Conservation (phyloP, 2,113 vertebrate species). For the Dasyprocta punctata region DNA sequence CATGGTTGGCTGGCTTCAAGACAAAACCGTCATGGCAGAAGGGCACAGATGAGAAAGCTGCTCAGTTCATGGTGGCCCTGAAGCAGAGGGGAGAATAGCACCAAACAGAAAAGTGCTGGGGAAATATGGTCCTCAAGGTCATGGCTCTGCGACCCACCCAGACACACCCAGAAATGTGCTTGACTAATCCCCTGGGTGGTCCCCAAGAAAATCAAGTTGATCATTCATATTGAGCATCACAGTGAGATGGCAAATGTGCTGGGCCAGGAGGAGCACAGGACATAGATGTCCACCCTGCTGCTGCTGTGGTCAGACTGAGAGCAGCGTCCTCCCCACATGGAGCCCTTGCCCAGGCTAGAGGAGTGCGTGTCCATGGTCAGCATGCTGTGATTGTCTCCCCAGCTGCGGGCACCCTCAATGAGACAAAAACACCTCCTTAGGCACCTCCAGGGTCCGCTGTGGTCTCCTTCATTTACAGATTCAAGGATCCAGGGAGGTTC, state of each 20-base stretch:
- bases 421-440: background rate
- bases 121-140: background rate
- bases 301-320: rapidly evolving
- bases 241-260: background rate
- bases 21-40: background rate
- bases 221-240: background rate
- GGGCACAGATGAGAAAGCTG: background rate
- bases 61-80: background rate
- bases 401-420: too few relatives aligned
- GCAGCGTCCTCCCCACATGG: rapidly evolving
- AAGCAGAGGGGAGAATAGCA: background rate
- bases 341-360: background rate
- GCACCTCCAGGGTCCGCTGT: background rate
- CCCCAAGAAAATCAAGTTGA: background rate
- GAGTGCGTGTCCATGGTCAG: background rate
- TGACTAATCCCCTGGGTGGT: background rate
- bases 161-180: background rate
- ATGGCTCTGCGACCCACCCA: background rate
- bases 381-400: rapidly evolving
- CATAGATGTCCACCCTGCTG: background rate
- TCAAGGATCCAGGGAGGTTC: slow-evolving; percentile 53
- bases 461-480: slow-evolving; percentile 73
- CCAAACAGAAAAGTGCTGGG: background rate
- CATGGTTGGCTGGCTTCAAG: background rate
- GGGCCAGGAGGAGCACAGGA: background rate